phyloP scores from a whole-genome alignment of 2,797 vertebrate genomes.

The Epinephelus awoara region DNA sequence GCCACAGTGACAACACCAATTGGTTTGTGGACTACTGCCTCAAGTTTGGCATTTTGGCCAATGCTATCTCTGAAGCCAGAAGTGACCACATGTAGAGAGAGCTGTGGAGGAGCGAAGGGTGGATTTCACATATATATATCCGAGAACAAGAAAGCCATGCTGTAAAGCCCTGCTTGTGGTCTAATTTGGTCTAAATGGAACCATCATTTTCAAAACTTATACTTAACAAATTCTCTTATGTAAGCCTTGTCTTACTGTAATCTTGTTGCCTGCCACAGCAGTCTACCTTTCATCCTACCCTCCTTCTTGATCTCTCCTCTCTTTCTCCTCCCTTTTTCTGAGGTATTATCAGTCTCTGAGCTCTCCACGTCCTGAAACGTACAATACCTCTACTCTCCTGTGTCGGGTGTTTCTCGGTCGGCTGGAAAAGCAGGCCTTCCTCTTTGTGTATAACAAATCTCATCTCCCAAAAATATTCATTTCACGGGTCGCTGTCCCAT shows the following conservation, averaged over 20 bases:
- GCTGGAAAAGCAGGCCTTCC: constrained; percentile 48
- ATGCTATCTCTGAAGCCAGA: no score
- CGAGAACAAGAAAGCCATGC: no score
- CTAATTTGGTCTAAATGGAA: no score
- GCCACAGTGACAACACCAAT: no score
- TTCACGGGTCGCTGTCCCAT: constrained; percentile 79
- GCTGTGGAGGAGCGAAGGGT: no score
- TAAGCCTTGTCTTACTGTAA: neutral
- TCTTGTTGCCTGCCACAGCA: neutral
- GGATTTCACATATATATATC: no score
- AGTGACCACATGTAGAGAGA: no score
- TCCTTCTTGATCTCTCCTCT: neutral
- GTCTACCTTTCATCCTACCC: neutral
- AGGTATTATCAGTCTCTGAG: constrained; percentile 34
- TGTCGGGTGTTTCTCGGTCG: constrained; percentile 41
- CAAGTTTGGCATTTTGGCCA: no score
- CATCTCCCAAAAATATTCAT: constrained; percentile 82
- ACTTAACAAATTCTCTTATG: neutral
- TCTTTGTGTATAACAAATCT: constrained; percentile 73
- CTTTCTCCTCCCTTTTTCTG: neutral
- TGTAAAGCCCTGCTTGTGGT: no score
- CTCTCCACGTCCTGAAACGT: constrained; percentile 18
- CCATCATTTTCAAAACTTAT: neutral
- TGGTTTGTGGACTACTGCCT: no score
- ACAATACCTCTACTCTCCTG: constrained; percentile 54